Conservation (phyloP, 2,888 invertebrate genomes). For the Tipula vernalis region DNA sequence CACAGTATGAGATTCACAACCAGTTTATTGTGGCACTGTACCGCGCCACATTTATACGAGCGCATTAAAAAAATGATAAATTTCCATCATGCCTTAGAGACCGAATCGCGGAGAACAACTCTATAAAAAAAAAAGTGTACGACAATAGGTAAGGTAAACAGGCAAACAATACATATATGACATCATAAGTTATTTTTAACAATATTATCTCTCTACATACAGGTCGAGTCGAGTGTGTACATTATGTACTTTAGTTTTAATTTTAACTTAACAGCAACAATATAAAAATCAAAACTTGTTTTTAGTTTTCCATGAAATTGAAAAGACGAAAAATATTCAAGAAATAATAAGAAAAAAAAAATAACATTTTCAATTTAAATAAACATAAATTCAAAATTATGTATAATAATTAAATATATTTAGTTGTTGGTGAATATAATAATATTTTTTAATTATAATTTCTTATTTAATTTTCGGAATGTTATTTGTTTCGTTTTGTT, state of each 20-base stretch:
- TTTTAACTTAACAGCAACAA: not conserved
- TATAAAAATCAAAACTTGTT: not conserved
- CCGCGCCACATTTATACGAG: not conserved
- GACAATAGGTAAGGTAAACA: not conserved
- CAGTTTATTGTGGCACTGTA: not conserved
- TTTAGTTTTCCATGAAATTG: not conserved
- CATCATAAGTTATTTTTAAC: not conserved
- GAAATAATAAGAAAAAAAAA: not conserved
- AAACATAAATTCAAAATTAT: not conserved
- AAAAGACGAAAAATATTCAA: not conserved
- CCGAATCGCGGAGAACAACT: not conserved
- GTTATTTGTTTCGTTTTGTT: not conserved
- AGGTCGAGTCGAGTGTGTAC: not conserved
- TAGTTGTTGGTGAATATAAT: not conserved
- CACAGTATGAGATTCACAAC: not conserved
- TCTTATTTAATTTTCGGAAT: not conserved
- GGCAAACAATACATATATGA: not conserved
- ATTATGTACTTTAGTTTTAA: not conserved
- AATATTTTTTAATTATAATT: not conserved
- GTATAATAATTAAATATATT: no score
- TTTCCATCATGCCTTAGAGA: not conserved
- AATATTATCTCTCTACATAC: not conserved
- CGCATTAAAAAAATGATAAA: no score
- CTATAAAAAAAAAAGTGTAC: not conserved
- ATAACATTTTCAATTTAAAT: not conserved